Conservation (phyloP, 2,888 invertebrate genomes). For the Alitta virens region DNA sequence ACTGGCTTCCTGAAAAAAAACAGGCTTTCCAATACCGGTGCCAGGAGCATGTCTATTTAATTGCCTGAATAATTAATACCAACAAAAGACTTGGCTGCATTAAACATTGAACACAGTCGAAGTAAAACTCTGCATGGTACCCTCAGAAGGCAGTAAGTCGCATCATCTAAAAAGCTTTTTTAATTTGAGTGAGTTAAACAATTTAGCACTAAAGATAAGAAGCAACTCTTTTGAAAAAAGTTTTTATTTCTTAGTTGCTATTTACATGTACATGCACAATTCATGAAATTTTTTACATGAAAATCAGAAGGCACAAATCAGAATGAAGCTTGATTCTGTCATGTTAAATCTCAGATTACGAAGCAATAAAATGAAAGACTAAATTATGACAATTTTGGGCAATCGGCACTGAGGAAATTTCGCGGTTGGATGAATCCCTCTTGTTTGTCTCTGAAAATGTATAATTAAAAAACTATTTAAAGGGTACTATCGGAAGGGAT, state of each 20-base stretch:
- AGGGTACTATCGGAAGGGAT: background rate
- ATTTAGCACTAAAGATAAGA: too few species aligned
- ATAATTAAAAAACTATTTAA: background rate
- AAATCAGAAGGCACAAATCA: background rate
- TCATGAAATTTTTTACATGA: background rate
- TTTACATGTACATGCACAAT: slow-evolving; percentile 2
- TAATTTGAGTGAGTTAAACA: too few species aligned
- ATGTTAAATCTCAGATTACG: background rate
- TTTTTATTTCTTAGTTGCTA: background rate
- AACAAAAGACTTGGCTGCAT: too few species aligned
- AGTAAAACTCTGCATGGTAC: too few species aligned
- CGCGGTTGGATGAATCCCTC: slow-evolving; percentile 56
- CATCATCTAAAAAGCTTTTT: too few species aligned
- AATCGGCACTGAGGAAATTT: slow-evolving; percentile 54
- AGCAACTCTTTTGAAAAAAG: too few species aligned
- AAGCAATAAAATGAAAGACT: background rate
- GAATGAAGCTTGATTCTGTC: background rate
- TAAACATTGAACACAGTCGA: too few species aligned
- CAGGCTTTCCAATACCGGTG: too few species aligned
- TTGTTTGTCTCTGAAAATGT: slow-evolving; percentile 51
- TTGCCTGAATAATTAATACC: too few species aligned
- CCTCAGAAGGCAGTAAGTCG: too few species aligned
- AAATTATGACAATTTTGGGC: slow-evolving; percentile 43
- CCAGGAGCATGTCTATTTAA: too few species aligned
- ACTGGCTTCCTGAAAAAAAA: too few species aligned